phyloP scores from a whole-genome alignment of 2,113 vertebrate genomes.

The Ramphastos sulfuratus region DNA sequence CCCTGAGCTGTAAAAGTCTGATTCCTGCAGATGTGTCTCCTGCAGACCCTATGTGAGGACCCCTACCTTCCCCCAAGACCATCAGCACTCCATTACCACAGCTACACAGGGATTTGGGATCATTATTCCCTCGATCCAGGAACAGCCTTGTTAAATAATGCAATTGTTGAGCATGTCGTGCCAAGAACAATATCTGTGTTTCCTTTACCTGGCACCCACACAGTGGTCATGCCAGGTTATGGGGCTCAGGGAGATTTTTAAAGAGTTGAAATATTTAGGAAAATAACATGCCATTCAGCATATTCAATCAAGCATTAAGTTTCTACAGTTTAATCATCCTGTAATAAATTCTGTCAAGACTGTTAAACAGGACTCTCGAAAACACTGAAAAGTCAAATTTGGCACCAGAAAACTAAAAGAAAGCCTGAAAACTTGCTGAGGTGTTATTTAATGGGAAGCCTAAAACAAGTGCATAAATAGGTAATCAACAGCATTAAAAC shows the following conservation, averaged over 20 bases:
- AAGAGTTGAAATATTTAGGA: slow-evolving; percentile 11
- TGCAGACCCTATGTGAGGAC: neutral
- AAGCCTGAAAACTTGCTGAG: neutral
- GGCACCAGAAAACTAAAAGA: neutral
- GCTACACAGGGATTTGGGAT: neutral
- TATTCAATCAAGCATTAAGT: neutral
- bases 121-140: neutral
- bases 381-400: neutral
- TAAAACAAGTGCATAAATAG: neutral
- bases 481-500: neutral
- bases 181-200: slow-evolving; percentile 41
- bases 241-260: slow-evolving; percentile 23
- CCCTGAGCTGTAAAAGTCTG: neutral
- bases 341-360: neutral
- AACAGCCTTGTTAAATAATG: neutral
- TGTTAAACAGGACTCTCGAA: neutral
- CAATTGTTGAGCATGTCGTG: neutral
- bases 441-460: neutral
- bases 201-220: neutral
- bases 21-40: neutral
- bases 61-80: neutral
- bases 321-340: neutral
- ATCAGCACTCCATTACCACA: neutral
- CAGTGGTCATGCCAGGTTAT: neutral
- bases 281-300: slow-evolving; percentile 5